A percentile compares a stretch with the other conserved stretches of the same genome.
These are phyloP conservation scores for Aethes cnicana DNA, from an alignment of 2,888 invertebrate genomes.

Conservation along the genomic window DNA sequence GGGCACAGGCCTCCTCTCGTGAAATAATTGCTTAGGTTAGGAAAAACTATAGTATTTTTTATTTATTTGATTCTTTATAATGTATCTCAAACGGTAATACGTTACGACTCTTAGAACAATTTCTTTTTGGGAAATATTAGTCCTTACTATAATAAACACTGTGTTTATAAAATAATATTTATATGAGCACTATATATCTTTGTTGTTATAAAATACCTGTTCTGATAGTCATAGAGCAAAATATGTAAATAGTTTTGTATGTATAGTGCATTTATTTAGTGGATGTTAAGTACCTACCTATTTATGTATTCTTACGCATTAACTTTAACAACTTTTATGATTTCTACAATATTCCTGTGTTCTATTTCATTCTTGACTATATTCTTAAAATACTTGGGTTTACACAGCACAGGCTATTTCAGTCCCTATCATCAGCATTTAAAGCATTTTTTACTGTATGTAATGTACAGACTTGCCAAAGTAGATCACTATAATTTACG, in stretches of 20 bases:
- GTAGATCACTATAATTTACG: no score
- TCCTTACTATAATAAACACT: conserved; percentile 37
- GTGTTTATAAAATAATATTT: conserved; percentile 61
- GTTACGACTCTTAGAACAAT: no score
- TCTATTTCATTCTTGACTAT: not conserved
- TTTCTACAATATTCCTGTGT: not conserved
- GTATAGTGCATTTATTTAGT: conserved; percentile 77
- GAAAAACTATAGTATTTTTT: conserved; percentile 67
- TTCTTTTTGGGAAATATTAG: not conserved
- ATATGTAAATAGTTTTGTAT: conserved; percentile 72
- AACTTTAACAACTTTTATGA: not conserved
- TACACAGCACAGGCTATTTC: no score
- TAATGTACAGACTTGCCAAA: no score
- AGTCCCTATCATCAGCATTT: no score
- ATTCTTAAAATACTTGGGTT: no score
- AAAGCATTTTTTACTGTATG: no score
- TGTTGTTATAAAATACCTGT: conserved; percentile 45
- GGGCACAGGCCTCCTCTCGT: conserved; percentile 44
- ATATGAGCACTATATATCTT: conserved; percentile 60
- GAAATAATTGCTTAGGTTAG: conserved; percentile 46
- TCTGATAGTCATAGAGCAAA: conserved; percentile 49
- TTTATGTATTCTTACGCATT: conserved; percentile 16
- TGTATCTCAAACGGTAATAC: no score
- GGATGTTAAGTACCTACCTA: conserved; percentile 72
- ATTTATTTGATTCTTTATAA: conserved; percentile 33